Conservation (phyloP, 1,140 invertebrate genomes). For the Drosophila hydei region DNA sequence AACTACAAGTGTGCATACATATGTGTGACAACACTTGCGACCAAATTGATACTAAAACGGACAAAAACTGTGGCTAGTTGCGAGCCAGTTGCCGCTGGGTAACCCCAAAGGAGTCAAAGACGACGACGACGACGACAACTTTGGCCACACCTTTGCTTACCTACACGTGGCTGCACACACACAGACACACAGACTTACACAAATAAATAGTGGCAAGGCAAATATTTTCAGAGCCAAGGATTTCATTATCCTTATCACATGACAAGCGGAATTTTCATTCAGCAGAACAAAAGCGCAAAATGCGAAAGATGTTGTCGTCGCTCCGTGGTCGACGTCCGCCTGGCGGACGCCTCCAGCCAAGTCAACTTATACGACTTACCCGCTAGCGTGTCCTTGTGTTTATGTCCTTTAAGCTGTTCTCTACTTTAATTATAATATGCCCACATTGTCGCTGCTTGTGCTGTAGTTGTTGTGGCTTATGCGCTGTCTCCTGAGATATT, state of each 20-base stretch:
- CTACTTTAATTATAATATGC: constrained; percentile 73
- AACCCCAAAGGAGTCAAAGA: constrained; percentile 69
- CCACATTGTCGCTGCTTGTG: constrained; percentile 18
- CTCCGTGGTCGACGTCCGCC: constrained; percentile 31
- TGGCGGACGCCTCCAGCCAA: constrained; percentile 43
- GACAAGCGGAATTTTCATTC: constrained; percentile 69
- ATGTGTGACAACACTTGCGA: constrained; percentile 60
- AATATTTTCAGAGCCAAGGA: constrained; percentile 79
- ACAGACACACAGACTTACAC: constrained; percentile 21
- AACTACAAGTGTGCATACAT: constrained; percentile 9
- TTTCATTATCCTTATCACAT: constrained; percentile 83
- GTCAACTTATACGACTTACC: constrained; percentile 34
- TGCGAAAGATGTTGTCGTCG: constrained; percentile 56
- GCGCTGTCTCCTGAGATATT: constrained; percentile 73
- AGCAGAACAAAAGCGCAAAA: constrained; percentile 60
- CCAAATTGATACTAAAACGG: constrained; percentile 74
- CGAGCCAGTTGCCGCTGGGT: constrained; percentile 16
- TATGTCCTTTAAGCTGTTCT: constrained; percentile 77
- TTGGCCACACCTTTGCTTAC: constrained; percentile 74
- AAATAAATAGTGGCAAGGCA: constrained; percentile 68
- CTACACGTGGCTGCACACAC: constrained; percentile 47
- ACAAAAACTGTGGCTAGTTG: constrained; percentile 30
- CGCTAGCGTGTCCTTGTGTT: constrained; percentile 47
- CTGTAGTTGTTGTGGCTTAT: constrained; percentile 56
- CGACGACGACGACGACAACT: constrained; percentile 57